Base-by-base conservation (phyloP, 2,113 vertebrate genomes). In the Macrotis lagotis region DNA sequence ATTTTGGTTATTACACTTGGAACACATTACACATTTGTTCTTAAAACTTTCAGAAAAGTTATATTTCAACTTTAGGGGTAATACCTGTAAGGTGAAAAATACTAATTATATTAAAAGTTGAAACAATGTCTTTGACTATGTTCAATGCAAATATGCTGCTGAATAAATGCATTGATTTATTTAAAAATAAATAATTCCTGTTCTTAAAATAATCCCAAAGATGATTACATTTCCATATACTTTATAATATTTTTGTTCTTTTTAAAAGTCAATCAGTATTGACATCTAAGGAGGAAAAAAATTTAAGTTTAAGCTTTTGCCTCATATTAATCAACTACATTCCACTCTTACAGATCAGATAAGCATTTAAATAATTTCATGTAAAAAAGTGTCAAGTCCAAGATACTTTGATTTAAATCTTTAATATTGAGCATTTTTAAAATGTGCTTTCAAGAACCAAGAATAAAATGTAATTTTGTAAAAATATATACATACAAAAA, bases 401-500 rank as follows among this genome's bases (percentile, higher is more conserved):
- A 97, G 95, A 94, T 96, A 97, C 97, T 94, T 92, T 97, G 94
- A 97, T 91, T 98, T 96, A 98, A 96, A 96, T 95, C 91, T 98
- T 98, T 98, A 98, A 98, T 98, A 97, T 88, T 97, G 98, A 97
- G 94, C 93, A 97, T 96, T 97, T 96, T 97, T 96, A 96, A 97
- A 98, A 98, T 98, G 97, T 89, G 91, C 95, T 95, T 97, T 97
- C 93, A 97, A 93, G 26, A 98, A 98, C 98, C 97, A 98, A 96
- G 97, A 98, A 97, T 94, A 97, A 96, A 98, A 98, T 98, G 97
- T 11, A 88, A 98, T 98, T 98, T 98, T 98, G 98, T 98, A 98
- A 98, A 99, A 99, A 99, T 98, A 98, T 97, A 97, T 95, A 97
- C 97, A 96, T 97, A 98, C 96, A 98, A 98, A 98, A 98, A 97